A percentile compares a stretch with the other conserved stretches of the same genome.
Evolutionary conservation across 37 sponge, comb jelly and placozoan genomes (phyloP).

Genomic region (Theonella swinhoei): DNA sequence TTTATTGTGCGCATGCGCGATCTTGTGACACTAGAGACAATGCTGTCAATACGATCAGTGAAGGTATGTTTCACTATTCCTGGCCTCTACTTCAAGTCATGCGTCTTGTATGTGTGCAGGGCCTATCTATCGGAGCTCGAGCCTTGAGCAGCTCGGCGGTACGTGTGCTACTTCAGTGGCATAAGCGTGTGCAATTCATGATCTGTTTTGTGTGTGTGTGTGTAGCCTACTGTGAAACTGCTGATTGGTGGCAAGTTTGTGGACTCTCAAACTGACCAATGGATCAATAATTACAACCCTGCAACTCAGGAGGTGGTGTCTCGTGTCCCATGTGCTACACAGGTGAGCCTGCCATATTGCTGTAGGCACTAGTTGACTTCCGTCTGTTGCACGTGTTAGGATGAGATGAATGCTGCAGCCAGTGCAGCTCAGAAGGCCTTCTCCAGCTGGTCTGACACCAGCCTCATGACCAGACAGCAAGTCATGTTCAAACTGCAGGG

Average conservation of each 20-base stretch:
- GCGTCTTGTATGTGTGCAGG: too few relatives aligned
- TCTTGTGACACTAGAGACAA: not conserved
- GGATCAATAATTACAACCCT: conserved; percentile 96
- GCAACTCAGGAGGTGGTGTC: conserved; percentile 95
- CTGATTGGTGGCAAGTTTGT: conserved; percentile 94
- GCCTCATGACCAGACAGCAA: conserved; percentile 84
- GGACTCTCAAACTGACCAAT: conserved; percentile 88
- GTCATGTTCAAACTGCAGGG: conserved; percentile 97
- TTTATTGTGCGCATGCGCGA: not conserved
- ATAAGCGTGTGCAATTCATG: not conserved
- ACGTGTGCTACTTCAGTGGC: not conserved
- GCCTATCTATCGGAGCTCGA: not conserved
- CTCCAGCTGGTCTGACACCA: conserved; percentile 75
- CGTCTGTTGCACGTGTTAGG: not conserved
- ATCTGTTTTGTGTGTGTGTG: not conserved
- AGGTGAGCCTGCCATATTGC: too few relatives aligned
- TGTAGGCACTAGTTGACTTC: too few relatives aligned
- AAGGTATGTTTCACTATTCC: too few relatives aligned
- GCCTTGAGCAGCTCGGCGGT: not conserved
- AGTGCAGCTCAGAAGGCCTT: conserved; percentile 86
- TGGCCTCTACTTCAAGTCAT: too few relatives aligned
- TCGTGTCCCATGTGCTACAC: conserved; percentile 92
- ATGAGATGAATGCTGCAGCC: conserved; percentile 95
- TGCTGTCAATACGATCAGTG: too few relatives aligned
- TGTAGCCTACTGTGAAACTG: conserved; percentile 80